phyloP scores from a whole-genome alignment of 2,113 vertebrate species.

The Triplophysa siluroides region DNA sequence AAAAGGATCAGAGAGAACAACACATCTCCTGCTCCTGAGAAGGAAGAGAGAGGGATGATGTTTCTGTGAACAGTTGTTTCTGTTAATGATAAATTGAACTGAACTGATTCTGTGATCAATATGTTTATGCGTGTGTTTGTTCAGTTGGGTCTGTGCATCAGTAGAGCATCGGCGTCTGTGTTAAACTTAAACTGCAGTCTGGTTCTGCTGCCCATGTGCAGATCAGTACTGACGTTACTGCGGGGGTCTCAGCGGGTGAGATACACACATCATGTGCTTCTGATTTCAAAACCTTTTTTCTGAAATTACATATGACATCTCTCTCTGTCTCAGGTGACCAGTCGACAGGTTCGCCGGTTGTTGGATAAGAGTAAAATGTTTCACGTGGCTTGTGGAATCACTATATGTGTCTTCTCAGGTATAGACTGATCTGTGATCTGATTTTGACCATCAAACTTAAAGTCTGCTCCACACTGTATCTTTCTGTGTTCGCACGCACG shows the following conservation, averaged over 20 bases:
- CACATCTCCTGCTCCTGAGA: constrained; percentile 5
- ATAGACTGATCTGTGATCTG: background rate
- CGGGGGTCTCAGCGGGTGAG: constrained; percentile 85
- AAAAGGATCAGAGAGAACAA: background rate
- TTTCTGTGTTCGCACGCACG: background rate
- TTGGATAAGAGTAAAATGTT: constrained; percentile 85
- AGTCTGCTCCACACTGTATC: background rate
- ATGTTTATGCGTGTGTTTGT: constrained; percentile 16
- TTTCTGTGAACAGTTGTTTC: constrained; percentile 13
- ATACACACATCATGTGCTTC: background rate
- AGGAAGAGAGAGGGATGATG: no score
- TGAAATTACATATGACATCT: background rate
- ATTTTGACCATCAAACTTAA: background rate
- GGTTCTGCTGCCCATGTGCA: constrained; percentile 90
- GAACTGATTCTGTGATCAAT: no score
- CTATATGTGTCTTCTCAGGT: constrained; percentile 87
- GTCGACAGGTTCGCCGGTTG: constrained; percentile 78
- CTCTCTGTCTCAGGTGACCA: constrained; percentile 70
- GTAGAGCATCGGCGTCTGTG: constrained; percentile 93
- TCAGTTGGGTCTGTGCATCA: constrained; percentile 96
- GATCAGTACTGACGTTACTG: constrained; percentile 83
- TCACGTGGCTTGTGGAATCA: constrained; percentile 79
- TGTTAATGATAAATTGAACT: constrained; percentile 33
- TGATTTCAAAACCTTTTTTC: no score
- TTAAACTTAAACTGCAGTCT: constrained; percentile 97